Evolutionary conservation across 2,888 invertebrate species (phyloP), one percentile per base, ranked within the genome.

Genomic region (Dione juno): DNA sequence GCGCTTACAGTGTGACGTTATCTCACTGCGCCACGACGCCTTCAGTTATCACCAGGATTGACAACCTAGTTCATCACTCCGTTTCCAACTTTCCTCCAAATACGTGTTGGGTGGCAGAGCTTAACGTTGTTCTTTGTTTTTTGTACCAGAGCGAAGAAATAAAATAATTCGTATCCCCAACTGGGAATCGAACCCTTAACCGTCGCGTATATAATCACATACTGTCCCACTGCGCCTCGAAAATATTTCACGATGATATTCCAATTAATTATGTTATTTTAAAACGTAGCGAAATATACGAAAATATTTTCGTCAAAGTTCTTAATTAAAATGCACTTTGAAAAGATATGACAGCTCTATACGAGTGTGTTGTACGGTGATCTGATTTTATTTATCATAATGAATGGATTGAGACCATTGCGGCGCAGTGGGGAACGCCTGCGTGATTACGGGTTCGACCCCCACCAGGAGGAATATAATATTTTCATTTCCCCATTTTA

Each of bases 251-350:
- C 19, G 11, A 11, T 50, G 19, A 50, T 50, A 50, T 50, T 6
- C 50, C 50, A 50, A 21, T 50, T 50, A 19, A 50, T 50, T 50
- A 50, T 50, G 19, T 13, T 50, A 21, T 50, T 16, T 50, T 16
- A 50, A 50, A 50, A 50, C 19, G 11, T 11, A 50, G 19, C 13
- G 50, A 50, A 21, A 50, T 19, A 11, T 50, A 19, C 50, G 50
- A 19, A 57, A 57, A 37, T 37, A 16, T 37, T 37, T 57, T 54
- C 14, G 14, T 35, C 14, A 35, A 54, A 35, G n/a, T 13, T 35
- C 35, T 28, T 35, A 54, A 54, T 54, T 54, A 54, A 54, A 54
- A 35, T 35, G n/a, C 37, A 57, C 57, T 37, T 16, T 14, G 37
- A 37, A 57, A 57, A 16, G 57, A 28, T 28, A 28, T 16, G 35